A percentile compares a stretch with the other conserved stretches of the same genome.
phyloP scores from a whole-genome alignment of 2,888 invertebrate genomes.

The Parthenolecanium corni region DNA sequence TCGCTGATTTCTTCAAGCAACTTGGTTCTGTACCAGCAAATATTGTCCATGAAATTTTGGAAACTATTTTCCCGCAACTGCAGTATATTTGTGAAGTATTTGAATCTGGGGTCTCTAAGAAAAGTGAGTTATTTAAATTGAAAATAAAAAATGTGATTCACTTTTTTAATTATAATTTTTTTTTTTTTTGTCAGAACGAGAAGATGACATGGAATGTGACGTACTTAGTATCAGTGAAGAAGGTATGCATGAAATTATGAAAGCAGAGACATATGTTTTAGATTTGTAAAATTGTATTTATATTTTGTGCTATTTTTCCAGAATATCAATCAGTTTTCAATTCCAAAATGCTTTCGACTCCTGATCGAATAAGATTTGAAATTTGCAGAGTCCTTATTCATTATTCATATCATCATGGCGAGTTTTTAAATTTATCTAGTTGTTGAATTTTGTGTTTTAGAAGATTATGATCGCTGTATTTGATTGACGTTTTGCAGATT shows the following conservation, averaged over 20 bases:
- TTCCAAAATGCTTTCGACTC: neutral
- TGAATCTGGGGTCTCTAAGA: neutral
- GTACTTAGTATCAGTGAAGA: too few relatives aligned
- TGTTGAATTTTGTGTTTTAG: neutral
- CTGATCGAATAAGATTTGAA: conserved; percentile 2
- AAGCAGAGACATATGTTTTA: too few relatives aligned
- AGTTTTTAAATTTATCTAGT: neutral
- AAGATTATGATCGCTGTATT: neutral
- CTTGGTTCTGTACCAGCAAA: neutral
- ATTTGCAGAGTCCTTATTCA: conserved; percentile 2
- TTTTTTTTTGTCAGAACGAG: too few relatives aligned
- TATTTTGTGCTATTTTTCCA: neutral
- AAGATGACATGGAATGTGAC: too few relatives aligned
- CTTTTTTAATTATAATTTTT: too few relatives aligned
- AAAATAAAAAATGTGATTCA: neutral
- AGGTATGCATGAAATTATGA: too few relatives aligned
- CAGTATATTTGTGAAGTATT: neutral
- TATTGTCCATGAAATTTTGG: neutral
- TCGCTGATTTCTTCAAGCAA: conserved; percentile 3
- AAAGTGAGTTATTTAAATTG: neutral
- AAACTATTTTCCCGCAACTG: neutral
- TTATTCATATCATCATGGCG: conserved; percentile 7
- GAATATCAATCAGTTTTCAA: neutral
- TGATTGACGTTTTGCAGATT: neutral
- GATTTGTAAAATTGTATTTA: neutral